Percentiles rank a stretch among this genome's conserved stretches.
Evolutionary conservation across 2,888 invertebrate species (phyloP).

Genomic region (Petrolisthes cinctipes): DNA sequence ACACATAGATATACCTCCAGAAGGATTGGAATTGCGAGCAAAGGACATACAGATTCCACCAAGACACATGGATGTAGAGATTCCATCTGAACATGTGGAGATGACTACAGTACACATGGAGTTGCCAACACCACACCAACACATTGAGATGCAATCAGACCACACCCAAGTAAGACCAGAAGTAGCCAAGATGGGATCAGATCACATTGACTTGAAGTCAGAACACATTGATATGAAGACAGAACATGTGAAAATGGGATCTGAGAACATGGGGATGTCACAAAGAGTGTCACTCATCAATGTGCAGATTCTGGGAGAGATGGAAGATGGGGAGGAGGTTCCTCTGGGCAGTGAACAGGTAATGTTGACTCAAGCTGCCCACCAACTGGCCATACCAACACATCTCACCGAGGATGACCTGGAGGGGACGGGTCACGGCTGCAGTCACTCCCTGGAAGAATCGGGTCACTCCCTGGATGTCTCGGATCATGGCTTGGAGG

Average conservation of each 20-base stretch:
- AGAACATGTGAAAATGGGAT: neutral
- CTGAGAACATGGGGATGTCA: conserved; percentile 46
- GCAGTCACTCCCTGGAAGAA: conserved; percentile 12
- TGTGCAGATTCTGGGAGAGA: conserved; percentile 54
- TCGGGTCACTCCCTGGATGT: conserved; percentile 26
- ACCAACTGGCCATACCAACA: conserved; percentile 28
- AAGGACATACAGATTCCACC: neutral
- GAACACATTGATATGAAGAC: neutral
- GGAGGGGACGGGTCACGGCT: conserved; percentile 15
- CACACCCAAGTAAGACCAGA: neutral
- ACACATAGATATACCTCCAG: conserved; percentile 5
- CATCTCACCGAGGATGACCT: conserved; percentile 41
- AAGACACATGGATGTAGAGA: neutral
- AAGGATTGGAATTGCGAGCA: neutral
- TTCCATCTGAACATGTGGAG: neutral
- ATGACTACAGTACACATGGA: conserved; percentile 3
- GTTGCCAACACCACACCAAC: neutral
- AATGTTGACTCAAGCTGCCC: conserved; percentile 43
- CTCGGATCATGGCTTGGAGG: conserved; percentile 32
- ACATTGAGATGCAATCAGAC: neutral
- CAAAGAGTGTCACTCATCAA: conserved; percentile 49
- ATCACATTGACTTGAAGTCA: neutral
- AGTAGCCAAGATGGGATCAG: neutral
- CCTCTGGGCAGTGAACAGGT: conserved; percentile 41
- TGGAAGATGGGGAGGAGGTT: conserved; percentile 31